Evolutionary conservation across 2,888 invertebrate species (phyloP).

Genomic region (Chelonus formosanus): DNA sequence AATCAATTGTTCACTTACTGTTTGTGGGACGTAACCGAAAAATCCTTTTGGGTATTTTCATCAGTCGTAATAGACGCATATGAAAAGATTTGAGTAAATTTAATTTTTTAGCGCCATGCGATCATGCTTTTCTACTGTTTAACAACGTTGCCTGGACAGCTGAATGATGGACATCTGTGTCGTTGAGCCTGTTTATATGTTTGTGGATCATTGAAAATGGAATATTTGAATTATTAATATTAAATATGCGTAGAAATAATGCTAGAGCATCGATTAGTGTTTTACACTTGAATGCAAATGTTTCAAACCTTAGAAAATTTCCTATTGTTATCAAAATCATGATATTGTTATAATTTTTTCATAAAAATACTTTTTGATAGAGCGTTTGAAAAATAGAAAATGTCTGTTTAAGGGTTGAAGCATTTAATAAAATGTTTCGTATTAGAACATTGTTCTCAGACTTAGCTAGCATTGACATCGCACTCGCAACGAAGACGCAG

Average conservation of each 20-base stretch:
- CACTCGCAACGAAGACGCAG: slow-evolving; percentile 34
- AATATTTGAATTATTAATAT: slow-evolving; percentile 19
- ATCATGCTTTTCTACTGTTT: slow-evolving; percentile 37
- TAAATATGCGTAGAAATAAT: slow-evolving; percentile 28
- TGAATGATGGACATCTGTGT: slow-evolving; percentile 45
- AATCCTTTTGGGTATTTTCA: slow-evolving; percentile 1
- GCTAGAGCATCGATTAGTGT: slow-evolving; percentile 31
- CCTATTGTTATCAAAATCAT: background rate
- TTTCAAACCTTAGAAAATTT: slow-evolving; percentile 12
- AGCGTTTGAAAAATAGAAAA: too few relatives aligned
- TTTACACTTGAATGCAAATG: slow-evolving; percentile 16
- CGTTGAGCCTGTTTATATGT: slow-evolving; percentile 43
- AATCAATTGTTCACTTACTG: background rate
- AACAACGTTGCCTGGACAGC: slow-evolving; percentile 44
- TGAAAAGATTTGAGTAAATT: slow-evolving; percentile 1
- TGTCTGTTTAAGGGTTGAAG: slow-evolving; percentile 15
- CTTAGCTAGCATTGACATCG: slow-evolving; percentile 33
- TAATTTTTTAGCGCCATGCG: slow-evolving; percentile 31
- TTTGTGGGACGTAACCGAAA: background rate
- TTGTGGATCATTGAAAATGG: slow-evolving; percentile 28
- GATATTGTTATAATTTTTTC: background rate
- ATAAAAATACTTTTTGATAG: background rate
- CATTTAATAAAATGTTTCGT: slow-evolving; percentile 17
- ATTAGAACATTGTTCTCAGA: slow-evolving; percentile 22
- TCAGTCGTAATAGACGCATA: slow-evolving; percentile 4